phyloP scores from a whole-genome alignment of 2,113 vertebrate species.

The Panthera tigris region DNA sequence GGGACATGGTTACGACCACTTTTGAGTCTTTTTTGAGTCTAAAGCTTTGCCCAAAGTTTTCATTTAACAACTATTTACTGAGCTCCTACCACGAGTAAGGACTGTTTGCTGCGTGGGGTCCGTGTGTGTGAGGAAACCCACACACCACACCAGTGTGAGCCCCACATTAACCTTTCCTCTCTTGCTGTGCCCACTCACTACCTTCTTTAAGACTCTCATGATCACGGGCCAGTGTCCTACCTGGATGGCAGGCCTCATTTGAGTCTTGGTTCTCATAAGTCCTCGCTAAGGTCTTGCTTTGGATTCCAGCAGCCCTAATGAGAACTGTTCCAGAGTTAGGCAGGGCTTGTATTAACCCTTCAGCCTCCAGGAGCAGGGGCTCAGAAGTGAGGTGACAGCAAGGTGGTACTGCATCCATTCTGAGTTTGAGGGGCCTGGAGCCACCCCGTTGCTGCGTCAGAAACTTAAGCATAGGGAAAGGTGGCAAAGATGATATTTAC shows the following conservation, averaged over 20 bases:
- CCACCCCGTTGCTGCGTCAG: neutral
- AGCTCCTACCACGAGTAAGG: neutral
- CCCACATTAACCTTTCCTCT: neutral
- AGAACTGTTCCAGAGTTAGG: slow-evolving; percentile 3
- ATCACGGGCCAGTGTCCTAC: neutral
- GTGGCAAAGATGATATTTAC: neutral
- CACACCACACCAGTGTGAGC: neutral
- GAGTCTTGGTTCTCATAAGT: neutral
- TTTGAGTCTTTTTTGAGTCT: neutral
- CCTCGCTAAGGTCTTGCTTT: neutral
- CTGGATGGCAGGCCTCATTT: neutral
- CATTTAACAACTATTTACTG: neutral
- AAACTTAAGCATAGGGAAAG: neutral
- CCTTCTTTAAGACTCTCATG: neutral
- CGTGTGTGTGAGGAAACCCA: neutral
- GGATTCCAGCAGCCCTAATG: neutral
- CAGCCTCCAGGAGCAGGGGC: neutral
- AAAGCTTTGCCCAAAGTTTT: neutral
- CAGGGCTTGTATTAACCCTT: neutral
- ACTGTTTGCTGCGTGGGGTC: neutral
- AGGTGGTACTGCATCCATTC: neutral
- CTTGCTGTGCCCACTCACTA: neutral
- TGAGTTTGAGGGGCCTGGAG: neutral
- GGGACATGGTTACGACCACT: neutral
- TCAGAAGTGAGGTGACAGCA: slow-evolving; percentile 8